Percentiles rank a stretch among this genome's conserved stretches.
phyloP scores from a whole-genome alignment of 2,797 vertebrate genomes.

The Numenius phaeopus region DNA sequence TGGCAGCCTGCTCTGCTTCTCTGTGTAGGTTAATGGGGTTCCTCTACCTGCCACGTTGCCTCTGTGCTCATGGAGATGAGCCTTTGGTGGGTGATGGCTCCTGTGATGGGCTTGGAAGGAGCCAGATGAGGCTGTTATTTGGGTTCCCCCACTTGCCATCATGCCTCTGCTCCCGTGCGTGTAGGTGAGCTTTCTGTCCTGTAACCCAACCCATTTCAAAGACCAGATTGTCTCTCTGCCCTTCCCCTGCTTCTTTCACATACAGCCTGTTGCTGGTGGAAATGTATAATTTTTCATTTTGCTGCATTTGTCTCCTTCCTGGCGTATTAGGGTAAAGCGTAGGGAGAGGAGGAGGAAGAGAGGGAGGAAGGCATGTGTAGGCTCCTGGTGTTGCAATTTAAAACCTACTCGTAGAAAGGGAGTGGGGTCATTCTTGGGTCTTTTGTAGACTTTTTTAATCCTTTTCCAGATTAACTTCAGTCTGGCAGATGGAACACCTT shows the following conservation, averaged over 20 bases:
- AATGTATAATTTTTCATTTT: background rate
- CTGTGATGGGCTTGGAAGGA: background rate
- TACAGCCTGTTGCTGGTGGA: background rate
- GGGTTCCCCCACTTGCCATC: background rate
- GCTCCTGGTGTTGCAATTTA: background rate
- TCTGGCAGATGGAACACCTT: background rate
- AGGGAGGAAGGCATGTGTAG: background rate
- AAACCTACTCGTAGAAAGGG: background rate
- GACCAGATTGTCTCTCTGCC: background rate
- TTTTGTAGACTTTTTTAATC: background rate
- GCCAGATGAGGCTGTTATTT: background rate
- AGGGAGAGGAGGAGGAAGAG: background rate
- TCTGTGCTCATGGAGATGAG: accelerated
- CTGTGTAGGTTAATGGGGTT: background rate
- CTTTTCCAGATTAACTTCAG: background rate
- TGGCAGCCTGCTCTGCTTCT: background rate
- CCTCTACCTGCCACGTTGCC: background rate
- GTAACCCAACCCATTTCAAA: background rate
- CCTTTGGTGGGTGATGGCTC: background rate
- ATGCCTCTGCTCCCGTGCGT: background rate
- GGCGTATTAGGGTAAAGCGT: background rate
- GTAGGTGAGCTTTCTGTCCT: background rate
- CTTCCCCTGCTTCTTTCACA: background rate
- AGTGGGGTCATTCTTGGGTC: background rate
- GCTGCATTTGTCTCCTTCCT: background rate